Evolutionary conservation across 2,113 vertebrate genomes (phyloP).

Genomic region (Carettochelys insculpta): DNA sequence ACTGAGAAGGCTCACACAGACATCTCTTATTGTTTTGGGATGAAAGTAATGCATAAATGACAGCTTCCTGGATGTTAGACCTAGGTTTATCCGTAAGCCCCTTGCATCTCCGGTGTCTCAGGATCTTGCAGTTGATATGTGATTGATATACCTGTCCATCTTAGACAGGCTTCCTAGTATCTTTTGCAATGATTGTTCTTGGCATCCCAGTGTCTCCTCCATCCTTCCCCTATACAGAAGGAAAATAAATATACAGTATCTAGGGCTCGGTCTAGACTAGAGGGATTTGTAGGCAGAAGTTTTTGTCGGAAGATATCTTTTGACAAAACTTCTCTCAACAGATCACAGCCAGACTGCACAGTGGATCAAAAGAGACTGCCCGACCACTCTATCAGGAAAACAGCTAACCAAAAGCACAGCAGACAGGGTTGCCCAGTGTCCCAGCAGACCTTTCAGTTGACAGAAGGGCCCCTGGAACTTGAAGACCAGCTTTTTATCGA

Average conservation of each 20-base stretch:
- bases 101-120: background rate
- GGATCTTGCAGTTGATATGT: background rate
- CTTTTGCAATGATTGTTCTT: background rate
- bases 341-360: too few species aligned
- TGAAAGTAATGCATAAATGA: background rate
- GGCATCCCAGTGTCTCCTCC: background rate
- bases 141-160: background rate
- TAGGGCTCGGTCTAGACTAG: too few species aligned
- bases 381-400: too few species aligned
- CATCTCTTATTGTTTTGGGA: background rate
- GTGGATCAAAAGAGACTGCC: too few species aligned
- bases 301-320: too few species aligned
- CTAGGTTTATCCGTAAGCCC: background rate
- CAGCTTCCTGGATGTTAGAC: background rate
- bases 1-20: background rate
- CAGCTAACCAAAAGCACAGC: too few species aligned
- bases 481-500: too few species aligned
- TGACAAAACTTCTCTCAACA: too few species aligned
- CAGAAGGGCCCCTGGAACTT: too few species aligned
- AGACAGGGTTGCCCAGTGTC: too few species aligned
- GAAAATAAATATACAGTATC: background rate
- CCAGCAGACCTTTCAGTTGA: too few species aligned
- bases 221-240: constrained; percentile 13
- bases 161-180: background rate
- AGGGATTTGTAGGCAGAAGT: too few species aligned